Base-by-base conservation (phyloP, 37 sponge, comb jelly and placozoan genomes). In the Dysidea cf. avara region DNA sequence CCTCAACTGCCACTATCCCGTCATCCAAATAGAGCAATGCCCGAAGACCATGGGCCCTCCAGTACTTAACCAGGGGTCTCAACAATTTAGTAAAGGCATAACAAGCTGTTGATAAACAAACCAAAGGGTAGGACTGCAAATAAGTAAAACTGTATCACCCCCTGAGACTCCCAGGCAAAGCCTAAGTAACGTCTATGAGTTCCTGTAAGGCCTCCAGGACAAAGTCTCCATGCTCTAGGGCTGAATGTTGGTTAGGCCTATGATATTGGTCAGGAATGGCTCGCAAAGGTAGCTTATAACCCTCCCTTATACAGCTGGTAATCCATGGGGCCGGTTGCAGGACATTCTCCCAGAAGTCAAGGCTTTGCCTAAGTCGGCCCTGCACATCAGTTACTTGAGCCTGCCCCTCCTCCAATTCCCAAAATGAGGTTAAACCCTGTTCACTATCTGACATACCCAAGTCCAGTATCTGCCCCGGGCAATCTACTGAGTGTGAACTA, bases 341-440 rank as follows among this genome's bases (percentile, higher is more conserved):
- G n/a, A 97, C 87, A 21, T 74, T 77, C 46, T 97, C 90, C 88
- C 94, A 97, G 39, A 97, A 61, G 2, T 77, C 65, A 38, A 97
- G 66, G 5, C 95, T 84, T 60, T 97, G 95, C 61, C 56, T 33
- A 49, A 97, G 57, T 24, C 98, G 89, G 29, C 94, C 94, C 93
- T 91, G 83, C n/a, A n/a, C n/a, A n/a, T n/a, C n/a, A n/a, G n/a
- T n/a, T n/a, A n/a, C n/a, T n/a, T n/a, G n/a, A n/a, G n/a, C n/a
- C n/a, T n/a, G n/a, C n/a, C n/a, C n/a, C n/a, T n/a, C n/a, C n/a
- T n/a, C n/a, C n/a, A n/a, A n/a, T n/a, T n/a, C n/a, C n/a, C n/a
- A n/a, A n/a, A n/a, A n/a, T n/a, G n/a, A n/a, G n/a, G n/a, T n/a
- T n/a, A n/a, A n/a, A n/a, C n/a, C n/a, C n/a, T n/a, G n/a, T n/a